Evolutionary conservation across 2,888 invertebrate species (phyloP).

Genomic region (Ichneumoninae sp.): DNA sequence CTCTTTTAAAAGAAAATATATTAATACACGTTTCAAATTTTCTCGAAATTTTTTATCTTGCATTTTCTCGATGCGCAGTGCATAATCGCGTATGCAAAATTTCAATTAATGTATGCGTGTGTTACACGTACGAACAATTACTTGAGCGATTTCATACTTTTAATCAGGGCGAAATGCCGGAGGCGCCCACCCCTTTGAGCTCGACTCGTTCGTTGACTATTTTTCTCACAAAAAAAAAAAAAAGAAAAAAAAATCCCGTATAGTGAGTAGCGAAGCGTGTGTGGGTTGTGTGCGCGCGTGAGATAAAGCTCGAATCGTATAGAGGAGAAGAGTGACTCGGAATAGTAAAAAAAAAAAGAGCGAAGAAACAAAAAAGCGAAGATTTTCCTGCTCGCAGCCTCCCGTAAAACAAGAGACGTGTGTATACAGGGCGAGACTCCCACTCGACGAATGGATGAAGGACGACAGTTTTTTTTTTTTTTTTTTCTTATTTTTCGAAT

Average conservation of each 20-base stretch:
- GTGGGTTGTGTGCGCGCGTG: constrained; percentile 27
- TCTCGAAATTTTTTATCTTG: background rate
- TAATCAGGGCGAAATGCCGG: constrained; percentile 48
- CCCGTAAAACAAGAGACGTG: constrained; percentile 30
- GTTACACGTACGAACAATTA: constrained; percentile 30
- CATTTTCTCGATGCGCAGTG: background rate
- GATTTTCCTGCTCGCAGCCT: constrained; percentile 40
- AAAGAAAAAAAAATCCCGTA: constrained; percentile 13
- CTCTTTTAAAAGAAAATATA: background rate
- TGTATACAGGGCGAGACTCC: constrained; percentile 3
- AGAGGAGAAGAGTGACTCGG: constrained; percentile 13
- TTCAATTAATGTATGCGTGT: constrained; percentile 19
- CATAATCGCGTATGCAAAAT: background rate
- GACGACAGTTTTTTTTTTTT: constrained; percentile 35
- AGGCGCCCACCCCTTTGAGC: constrained; percentile 30
- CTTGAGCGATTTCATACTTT: constrained; percentile 42
- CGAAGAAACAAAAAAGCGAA: constrained; percentile 37
- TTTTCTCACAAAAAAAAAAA: constrained; percentile 26
- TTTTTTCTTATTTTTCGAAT: constrained; percentile 11
- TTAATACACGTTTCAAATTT: background rate
- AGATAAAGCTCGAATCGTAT: constrained; percentile 38
- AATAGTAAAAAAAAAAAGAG: background rate
- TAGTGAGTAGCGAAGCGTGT: constrained; percentile 27
- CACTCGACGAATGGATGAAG: constrained; percentile 38
- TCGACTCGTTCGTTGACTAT: constrained; percentile 21